Conservation (phyloP, 2,113 vertebrate species). For the Marcusenius ussheri region DNA sequence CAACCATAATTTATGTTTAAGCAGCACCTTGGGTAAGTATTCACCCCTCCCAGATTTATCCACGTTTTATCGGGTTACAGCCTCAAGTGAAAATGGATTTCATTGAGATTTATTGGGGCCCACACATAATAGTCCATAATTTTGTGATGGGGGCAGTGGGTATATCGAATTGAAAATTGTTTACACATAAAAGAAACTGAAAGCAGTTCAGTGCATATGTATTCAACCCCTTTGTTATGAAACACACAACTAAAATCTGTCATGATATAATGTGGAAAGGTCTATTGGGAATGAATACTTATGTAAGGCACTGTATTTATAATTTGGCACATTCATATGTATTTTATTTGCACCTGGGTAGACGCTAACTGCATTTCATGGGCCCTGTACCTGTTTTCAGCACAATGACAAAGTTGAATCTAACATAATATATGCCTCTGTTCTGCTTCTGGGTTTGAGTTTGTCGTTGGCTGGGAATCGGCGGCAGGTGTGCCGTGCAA, state of each 20-base stretch:
- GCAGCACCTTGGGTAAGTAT: neutral
- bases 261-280: neutral
- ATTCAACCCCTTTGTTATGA: neutral
- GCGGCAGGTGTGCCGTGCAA: too few species aligned
- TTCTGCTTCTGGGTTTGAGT: neutral
- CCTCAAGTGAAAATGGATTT: neutral
- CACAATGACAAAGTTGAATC: neutral
- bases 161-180: neutral
- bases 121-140: neutral
- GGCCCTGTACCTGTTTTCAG: neutral
- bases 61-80: neutral
- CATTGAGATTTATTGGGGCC: neutral
- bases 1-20: neutral
- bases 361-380: neutral
- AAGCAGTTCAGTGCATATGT: neutral
- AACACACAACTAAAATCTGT: neutral
- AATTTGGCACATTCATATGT: neutral
- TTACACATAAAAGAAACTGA: neutral
- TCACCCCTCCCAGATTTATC: neutral
- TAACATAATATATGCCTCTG: neutral
- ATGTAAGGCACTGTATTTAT: neutral
- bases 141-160: neutral
- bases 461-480: neutral
- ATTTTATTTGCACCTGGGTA: neutral
- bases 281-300: neutral